Evolutionary conservation across 1,140 invertebrate genomes (phyloP).

Genomic region (Dolichoris vasculosae): DNA sequence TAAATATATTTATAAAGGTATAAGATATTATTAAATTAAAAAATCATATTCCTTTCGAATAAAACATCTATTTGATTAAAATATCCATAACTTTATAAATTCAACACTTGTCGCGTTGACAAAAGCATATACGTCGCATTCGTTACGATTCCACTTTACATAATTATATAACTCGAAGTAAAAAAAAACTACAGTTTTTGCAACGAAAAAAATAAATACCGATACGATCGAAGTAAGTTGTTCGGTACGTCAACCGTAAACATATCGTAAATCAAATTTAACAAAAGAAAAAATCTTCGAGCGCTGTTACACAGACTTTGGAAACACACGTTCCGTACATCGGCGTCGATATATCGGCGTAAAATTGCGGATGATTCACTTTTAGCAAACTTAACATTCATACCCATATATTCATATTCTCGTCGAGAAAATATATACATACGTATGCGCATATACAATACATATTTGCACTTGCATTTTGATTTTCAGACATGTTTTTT

Average conservation of each 20-base stretch:
- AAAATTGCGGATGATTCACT: slow-evolving; percentile 17
- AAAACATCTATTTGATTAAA: background rate
- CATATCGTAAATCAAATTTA: slow-evolving; percentile 2
- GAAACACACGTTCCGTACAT: background rate
- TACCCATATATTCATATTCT: background rate
- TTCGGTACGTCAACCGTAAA: background rate
- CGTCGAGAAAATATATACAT: background rate
- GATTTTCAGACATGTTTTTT: background rate
- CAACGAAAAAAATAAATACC: background rate
- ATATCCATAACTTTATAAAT: background rate
- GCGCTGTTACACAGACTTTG: background rate
- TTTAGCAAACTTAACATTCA: background rate
- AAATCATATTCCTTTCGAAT: background rate
- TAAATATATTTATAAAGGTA: background rate
- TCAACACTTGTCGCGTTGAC: background rate
- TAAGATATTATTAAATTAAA: background rate
- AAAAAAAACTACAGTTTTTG: background rate
- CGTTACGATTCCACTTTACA: background rate
- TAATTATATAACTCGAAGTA: background rate
- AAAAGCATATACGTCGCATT: background rate
- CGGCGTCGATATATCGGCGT: background rate
- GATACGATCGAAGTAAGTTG: background rate
- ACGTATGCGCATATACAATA: background rate
- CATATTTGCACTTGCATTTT: background rate
- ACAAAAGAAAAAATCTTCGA: background rate